Base-by-base conservation (phyloP, 2,888 invertebrate genomes). In the Prenolepis imparis region DNA sequence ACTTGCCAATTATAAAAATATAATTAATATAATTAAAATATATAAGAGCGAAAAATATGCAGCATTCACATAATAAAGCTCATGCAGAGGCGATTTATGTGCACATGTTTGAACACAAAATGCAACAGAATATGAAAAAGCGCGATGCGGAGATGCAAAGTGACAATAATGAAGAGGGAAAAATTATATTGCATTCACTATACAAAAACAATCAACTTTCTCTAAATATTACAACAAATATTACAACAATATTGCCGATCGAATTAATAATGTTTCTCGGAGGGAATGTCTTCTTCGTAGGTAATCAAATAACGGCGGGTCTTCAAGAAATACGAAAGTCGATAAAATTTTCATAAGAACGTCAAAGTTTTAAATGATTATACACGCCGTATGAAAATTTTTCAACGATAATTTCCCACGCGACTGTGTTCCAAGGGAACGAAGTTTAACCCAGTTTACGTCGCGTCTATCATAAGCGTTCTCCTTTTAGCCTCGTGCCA, bases 381-480 rank as follows among this genome's bases (percentile, higher is more conserved):
- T 21, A 28, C 21, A 28, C n/a, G n/a, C 28, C 41, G 36, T 36
- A 52, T 77, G 39, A 66, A 66, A 68, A 77, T 67, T 57, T 21
- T 68, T 39, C n/a, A 28, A 67, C 15, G 41, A 55, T 66, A 44
- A 70, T 78, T 78, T 78, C 55, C 59, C 44, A 4, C 59, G 70
- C 68, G 55, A 55, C 15, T 24, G 18, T 11, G 68, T 18, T 64
- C 6, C 64, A 8, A 15, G 5, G 11, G 8, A 77, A 24, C 11
- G 4, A 59, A 80, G 59, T 72, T 80, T 39, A 72, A 70, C 55
- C 18, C 18, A 61, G 78, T 80, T 72, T 48, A 48, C 18, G 41
- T 52, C 28, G n/a, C 11, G 48, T 78, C 57, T 59, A 70, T 78
- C 70, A 41, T 36, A 48, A 44, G 12, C 8, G 11, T 70, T 80